Base-by-base conservation (phyloP, 2,888 invertebrate genomes). In the Stenotaenia linearis region DNA sequence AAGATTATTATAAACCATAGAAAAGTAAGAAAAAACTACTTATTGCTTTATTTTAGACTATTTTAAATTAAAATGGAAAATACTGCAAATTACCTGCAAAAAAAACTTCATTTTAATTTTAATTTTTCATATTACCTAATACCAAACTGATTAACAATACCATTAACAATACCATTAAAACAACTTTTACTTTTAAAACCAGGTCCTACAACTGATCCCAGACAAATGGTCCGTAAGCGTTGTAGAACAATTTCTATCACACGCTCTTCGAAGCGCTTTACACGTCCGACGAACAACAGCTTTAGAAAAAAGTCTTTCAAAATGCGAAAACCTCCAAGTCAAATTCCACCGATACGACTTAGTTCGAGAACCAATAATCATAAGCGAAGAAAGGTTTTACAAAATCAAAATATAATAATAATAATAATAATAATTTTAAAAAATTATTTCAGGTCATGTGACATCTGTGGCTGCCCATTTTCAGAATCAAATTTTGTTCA, bases 211-310 rank as follows among this genome's bases (percentile, higher is more conserved):
- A 37, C 82, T 87, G 45, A 83, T 88, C 30, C 88, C 88, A 2
- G 85, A 87, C 45, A 84, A 85, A 77, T 88, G 88, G 88, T 87
- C 88, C 3, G 83, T 88, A 5, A 84, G 86, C 69, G 83, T 87
- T 18, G 82, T 88, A 77, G 85, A 86, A 6, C 85, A 86, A 78
- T 88, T 88, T 82, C 83, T 88, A 37, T 84, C 84, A 25, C 84
- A 85, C 50, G 85, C 87, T 4, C 83, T 87, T 5, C 84, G 88
- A 4, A 84, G 84, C 32, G 85, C 86, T 79, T 83, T 88, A 81
- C 85, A 87, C 81, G 82, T 83, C 78, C 84, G 86, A 79, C 83
- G 86, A 12, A 85, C 83, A 77, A 85, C 84, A 6, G 83, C 85
- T 35, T 83, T 88, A 10, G 85, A 86, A 80, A 83, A 85, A 28